Evolutionary conservation across 2,113 vertebrate genomes (phyloP).

Genomic region (Stercorarius parasiticus): DNA sequence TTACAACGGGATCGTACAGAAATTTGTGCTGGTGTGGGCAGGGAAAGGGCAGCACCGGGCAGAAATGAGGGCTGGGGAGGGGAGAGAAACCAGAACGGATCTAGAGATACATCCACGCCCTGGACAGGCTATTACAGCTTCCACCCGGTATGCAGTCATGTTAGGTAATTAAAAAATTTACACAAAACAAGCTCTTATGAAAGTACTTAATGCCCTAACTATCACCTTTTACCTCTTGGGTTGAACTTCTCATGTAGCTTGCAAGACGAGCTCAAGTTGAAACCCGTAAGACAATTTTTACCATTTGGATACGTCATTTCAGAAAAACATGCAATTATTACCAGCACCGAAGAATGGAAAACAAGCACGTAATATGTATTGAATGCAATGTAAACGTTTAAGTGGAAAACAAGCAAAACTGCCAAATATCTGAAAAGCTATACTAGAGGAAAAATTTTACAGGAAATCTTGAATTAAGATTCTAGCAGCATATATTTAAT

Average conservation of each 20-base stretch:
- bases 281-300: not conserved
- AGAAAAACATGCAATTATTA: not conserved
- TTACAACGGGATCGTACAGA: accelerated
- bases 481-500: not conserved
- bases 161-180: not conserved
- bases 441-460: not conserved
- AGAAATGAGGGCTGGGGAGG: not conserved
- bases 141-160: not conserved
- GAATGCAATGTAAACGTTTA: not conserved
- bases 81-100: not conserved
- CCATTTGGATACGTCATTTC: not conserved
- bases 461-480: not conserved
- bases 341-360: not conserved
- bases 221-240: not conserved
- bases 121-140: not conserved
- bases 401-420: not conserved
- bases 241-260: not conserved
- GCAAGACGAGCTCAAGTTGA: not conserved
- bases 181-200: not conserved
- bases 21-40: not conserved
- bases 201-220: not conserved
- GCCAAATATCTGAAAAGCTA: not conserved
- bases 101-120: not conserved
- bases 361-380: not conserved
- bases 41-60: not conserved